Conservation (phyloP, 1,140 invertebrate genomes). For the Periplaneta americana region DNA sequence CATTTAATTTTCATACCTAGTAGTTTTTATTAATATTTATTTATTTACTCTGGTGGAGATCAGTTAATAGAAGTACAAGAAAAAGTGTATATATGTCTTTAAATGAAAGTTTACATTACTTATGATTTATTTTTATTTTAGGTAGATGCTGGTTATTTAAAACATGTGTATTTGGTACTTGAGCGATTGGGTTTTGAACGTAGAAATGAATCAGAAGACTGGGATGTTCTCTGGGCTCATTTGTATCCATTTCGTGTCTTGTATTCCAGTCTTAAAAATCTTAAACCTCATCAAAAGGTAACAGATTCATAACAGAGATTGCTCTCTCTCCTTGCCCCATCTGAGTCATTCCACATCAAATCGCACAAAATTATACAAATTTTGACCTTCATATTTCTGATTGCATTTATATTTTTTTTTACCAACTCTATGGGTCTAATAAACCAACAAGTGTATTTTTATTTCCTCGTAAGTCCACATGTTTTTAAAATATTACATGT, state of each 20-base stretch:
- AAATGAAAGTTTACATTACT: neutral
- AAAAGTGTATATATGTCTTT: neutral
- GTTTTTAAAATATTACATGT: no score
- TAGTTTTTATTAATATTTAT: neutral
- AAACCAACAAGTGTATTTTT: no score
- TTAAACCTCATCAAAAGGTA: slow-evolving; percentile 66
- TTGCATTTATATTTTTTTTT: no score
- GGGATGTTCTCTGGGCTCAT: slow-evolving; percentile 89
- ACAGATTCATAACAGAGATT: no score
- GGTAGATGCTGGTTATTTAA: slow-evolving; percentile 60
- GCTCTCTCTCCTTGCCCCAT: no score
- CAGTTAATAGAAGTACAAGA: no score
- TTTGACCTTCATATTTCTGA: no score
- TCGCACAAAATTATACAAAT: no score
- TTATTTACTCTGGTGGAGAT: no score
- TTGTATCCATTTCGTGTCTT: slow-evolving; percentile 80
- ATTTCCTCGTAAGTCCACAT: no score
- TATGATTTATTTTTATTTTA: slow-evolving; percentile 23
- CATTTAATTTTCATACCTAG: neutral
- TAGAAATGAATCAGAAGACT: slow-evolving; percentile 54
- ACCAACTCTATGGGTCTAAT: no score
- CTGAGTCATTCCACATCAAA: no score
- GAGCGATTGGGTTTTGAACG: slow-evolving; percentile 64
- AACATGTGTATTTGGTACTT: slow-evolving; percentile 72
- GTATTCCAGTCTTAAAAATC: slow-evolving; percentile 48